A percentile compares a stretch with the other conserved stretches of the same genome.
Evolutionary conservation across 2,797 vertebrate genomes (phyloP).

Genomic region (Betta splendens): DNA sequence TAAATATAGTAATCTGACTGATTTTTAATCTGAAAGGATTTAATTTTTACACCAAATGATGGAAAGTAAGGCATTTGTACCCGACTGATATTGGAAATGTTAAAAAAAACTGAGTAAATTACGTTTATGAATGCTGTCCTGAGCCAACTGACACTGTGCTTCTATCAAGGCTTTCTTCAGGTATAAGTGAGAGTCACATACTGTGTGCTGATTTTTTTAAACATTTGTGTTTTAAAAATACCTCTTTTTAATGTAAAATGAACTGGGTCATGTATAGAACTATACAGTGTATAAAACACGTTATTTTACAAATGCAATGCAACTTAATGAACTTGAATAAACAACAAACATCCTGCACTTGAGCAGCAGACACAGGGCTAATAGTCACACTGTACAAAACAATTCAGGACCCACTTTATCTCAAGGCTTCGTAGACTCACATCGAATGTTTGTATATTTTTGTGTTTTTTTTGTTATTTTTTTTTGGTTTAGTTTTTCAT

Average conservation of each 20-base stretch:
- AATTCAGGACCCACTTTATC: too few relatives aligned
- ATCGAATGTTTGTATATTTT: background rate
- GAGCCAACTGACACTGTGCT: background rate
- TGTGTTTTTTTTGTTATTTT: too few relatives aligned
- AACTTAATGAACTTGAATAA: background rate
- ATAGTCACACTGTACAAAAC: background rate
- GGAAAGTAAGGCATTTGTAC: background rate
- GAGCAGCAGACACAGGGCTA: background rate
- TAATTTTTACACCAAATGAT: background rate
- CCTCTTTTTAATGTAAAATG: conserved; percentile 14
- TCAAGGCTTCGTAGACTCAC: background rate
- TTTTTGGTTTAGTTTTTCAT: too few relatives aligned
- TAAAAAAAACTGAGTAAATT: background rate
- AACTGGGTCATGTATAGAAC: conserved; percentile 25
- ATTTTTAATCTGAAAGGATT: background rate
- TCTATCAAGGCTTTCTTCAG: conserved; percentile 5
- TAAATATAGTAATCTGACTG: conserved; percentile 15
- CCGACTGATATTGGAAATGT: background rate
- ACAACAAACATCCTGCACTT: background rate
- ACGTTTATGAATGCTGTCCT: background rate
- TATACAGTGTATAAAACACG: background rate
- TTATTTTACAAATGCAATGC: background rate
- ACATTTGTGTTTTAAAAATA: conserved; percentile 23
- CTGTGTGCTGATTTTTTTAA: conserved; percentile 24
- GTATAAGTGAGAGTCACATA: background rate